Conservation (phyloP, 35 echinoderm and acorn worm genomes). For the Heliocidaris erythrogramma region DNA sequence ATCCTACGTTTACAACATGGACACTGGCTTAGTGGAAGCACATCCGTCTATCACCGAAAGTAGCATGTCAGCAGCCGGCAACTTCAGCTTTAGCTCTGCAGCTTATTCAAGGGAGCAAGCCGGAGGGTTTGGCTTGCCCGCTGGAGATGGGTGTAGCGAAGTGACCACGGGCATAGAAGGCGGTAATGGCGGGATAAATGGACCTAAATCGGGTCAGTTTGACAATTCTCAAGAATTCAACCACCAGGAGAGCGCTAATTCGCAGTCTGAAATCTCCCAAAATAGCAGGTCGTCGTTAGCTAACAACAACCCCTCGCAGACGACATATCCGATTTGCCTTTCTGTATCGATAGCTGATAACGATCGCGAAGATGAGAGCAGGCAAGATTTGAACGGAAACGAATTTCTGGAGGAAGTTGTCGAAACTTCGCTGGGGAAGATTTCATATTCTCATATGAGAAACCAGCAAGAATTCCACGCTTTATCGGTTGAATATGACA, state of each 20-base stretch:
- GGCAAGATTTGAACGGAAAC: background rate
- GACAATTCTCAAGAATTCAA: constrained; percentile 9
- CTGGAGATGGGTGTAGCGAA: background rate
- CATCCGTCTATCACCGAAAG: background rate
- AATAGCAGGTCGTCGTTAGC: background rate
- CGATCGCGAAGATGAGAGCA: background rate
- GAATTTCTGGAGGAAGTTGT: background rate
- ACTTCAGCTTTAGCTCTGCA: background rate
- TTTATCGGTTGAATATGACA: background rate
- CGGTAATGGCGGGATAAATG: background rate
- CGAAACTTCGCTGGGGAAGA: background rate
- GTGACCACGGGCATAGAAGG: background rate
- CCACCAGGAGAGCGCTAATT: background rate
- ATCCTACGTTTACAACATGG: constrained; percentile 1
- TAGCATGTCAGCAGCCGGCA: background rate
- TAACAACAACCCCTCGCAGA: background rate
- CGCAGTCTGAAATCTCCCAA: background rate
- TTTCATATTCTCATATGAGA: background rate
- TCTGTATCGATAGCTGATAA: background rate
- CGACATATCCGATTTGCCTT: background rate
- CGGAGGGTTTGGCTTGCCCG: background rate
- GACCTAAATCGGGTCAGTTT: background rate
- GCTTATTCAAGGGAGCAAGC: background rate
- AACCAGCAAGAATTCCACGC: background rate
- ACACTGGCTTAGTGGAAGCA: constrained; percentile 6